Evolutionary conservation across 2,113 vertebrate genomes (phyloP).

Genomic region (Tragelaphus scriptus): DNA sequence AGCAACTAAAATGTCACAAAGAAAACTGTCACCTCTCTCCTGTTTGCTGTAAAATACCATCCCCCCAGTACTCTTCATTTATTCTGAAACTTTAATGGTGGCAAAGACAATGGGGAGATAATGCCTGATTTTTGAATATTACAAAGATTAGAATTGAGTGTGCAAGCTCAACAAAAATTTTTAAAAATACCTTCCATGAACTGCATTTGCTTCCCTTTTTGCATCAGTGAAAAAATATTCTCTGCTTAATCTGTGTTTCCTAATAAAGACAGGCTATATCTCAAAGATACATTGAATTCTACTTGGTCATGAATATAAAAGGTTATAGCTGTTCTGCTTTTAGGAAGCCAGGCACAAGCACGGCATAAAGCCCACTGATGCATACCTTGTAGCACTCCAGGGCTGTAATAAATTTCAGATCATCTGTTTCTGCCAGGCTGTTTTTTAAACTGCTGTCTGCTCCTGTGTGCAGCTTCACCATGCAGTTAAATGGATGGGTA

Average conservation of each 20-base stretch:
- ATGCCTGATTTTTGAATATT: background rate
- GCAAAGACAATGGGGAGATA: background rate
- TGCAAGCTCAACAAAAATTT: background rate
- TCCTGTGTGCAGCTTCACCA: background rate
- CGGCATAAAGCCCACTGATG: constrained; percentile 53
- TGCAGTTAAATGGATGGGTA: background rate
- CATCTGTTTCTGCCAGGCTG: constrained; percentile 36
- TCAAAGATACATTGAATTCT: constrained; percentile 14
- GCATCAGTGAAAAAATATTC: background rate
- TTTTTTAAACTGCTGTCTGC: constrained; percentile 22
- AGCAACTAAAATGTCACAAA: constrained; percentile 42
- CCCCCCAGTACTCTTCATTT: background rate
- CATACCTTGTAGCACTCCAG: constrained; percentile 49
- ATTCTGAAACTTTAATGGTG: background rate
- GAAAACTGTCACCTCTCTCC: background rate
- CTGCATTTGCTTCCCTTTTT: background rate
- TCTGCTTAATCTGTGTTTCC: background rate
- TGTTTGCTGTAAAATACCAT: background rate
- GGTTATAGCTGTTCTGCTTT: constrained; percentile 32
- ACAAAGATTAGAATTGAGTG: background rate
- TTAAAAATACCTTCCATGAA: background rate
- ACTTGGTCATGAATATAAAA: background rate
- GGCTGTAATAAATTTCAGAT: constrained; percentile 58
- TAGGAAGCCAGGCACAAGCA: constrained; percentile 38
- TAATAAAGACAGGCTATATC: background rate